Conservation (phyloP, 2,797 vertebrate species). For the Tinamus major region DNA sequence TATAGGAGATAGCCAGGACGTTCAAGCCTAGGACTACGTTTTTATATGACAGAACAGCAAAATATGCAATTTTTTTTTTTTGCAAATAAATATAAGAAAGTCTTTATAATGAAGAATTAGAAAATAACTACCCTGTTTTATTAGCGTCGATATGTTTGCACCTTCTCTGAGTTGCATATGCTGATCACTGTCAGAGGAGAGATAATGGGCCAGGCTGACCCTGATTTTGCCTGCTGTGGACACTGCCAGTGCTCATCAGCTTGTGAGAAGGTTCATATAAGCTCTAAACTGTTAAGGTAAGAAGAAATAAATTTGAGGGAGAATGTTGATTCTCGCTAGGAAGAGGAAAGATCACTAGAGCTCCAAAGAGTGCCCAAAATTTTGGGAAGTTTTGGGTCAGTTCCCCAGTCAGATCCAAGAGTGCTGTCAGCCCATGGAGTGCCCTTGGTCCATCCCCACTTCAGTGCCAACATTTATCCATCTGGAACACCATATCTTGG, state of each 20-base stretch:
- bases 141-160: neutral
- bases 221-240: neutral
- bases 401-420: neutral
- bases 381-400: neutral
- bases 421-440: neutral
- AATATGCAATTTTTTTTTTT: neutral
- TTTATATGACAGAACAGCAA: neutral
- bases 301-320: neutral
- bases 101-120: neutral
- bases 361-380: neutral
- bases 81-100: neutral
- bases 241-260: neutral
- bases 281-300: neutral
- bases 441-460: neutral
- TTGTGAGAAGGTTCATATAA: neutral
- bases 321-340: neutral
- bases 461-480: neutral
- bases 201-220: neutral
- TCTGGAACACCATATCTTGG: neutral
- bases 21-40: fast-evolving
- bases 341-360: neutral
- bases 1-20: neutral
- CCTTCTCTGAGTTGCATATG: neutral
- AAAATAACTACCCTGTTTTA: neutral
- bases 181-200: neutral